phyloP scores from a whole-genome alignment of 2,113 vertebrate species.

The Cricetomys ansorgei region DNA sequence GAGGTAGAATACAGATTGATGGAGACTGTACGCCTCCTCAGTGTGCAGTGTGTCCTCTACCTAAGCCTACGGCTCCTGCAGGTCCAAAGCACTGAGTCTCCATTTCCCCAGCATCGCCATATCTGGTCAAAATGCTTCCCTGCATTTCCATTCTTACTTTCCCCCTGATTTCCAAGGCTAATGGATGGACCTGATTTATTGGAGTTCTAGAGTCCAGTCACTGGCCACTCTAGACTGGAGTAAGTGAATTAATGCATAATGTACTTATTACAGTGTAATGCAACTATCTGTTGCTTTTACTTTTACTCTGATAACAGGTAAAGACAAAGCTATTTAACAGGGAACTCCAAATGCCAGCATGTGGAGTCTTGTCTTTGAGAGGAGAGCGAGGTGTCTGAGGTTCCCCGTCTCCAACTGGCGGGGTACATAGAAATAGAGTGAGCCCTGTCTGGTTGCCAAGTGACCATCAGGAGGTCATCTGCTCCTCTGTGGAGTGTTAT shows the following conservation, averaged over 20 bases:
- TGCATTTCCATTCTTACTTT: not conserved
- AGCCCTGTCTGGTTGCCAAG: not conserved
- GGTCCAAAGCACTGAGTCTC: not conserved
- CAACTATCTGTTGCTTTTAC: not conserved
- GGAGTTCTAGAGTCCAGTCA: not conserved
- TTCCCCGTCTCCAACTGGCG: not conserved
- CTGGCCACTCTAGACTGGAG: not conserved
- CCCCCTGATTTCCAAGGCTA: not conserved
- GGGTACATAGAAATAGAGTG: not conserved
- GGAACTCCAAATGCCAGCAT: not conserved
- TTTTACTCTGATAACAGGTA: constrained; percentile 1
- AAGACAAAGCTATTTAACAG: not conserved
- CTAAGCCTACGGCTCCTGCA: not conserved
- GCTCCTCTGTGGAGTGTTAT: not conserved
- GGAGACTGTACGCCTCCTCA: no score
- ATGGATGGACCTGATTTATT: not conserved
- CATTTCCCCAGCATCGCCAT: not conserved
- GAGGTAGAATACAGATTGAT: not conserved
- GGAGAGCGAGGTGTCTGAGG: not conserved
- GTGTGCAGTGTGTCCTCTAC: not conserved
- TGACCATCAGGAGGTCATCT: not conserved
- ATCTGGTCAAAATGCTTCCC: not conserved
- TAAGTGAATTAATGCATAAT: not conserved
- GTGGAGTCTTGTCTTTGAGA: not conserved
- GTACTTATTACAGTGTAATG: not conserved